A percentile compares a stretch with the other conserved stretches of the same genome.
These are phyloP conservation scores for Epinotia demarniana DNA, from an alignment of 2,888 invertebrate species.

Conservation along the genomic window DNA sequence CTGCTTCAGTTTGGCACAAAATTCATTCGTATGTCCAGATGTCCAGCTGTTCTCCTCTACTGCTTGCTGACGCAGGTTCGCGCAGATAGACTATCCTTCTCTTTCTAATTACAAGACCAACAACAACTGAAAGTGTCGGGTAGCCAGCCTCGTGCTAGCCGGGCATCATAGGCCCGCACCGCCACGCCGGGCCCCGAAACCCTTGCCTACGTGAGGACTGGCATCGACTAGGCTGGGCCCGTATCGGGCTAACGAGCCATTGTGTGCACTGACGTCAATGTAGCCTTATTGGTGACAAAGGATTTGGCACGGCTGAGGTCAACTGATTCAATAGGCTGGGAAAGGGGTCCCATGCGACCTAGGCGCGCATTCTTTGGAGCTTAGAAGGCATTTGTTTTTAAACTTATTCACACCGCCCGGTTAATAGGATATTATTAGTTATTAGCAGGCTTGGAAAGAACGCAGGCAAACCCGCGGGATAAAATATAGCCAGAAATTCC, in stretches of 20 bases:
- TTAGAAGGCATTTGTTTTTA: not conserved
- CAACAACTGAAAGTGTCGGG: too few species aligned
- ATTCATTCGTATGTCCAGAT: too few species aligned
- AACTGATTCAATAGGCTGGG: not conserved
- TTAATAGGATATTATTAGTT: too few species aligned
- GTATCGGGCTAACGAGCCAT: conserved; percentile 20
- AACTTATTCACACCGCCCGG: not conserved
- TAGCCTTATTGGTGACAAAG: conserved; percentile 23
- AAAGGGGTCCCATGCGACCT: conserved; percentile 4
- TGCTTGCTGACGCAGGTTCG: too few species aligned
- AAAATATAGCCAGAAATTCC: too few species aligned
- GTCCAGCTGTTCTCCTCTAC: too few species aligned
- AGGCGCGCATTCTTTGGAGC: not conserved
- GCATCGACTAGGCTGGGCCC: not conserved
- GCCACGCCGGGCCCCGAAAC: not conserved
- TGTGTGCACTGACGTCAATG: conserved; percentile 25
- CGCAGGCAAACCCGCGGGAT: too few species aligned
- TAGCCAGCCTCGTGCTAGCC: too few species aligned
- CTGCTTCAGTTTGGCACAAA: too few species aligned
- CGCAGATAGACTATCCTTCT: not conserved
- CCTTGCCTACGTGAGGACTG: not conserved
- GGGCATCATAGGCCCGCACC: too few species aligned
- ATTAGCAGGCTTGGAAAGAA: too few species aligned
- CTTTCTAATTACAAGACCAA: too few species aligned
- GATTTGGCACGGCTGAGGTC: conserved; percentile 24